A percentile compares a stretch with the other conserved stretches of the same genome.
Evolutionary conservation across 2,797 vertebrate species (phyloP).

Genomic region (Coranthus polyacanthus): DNA sequence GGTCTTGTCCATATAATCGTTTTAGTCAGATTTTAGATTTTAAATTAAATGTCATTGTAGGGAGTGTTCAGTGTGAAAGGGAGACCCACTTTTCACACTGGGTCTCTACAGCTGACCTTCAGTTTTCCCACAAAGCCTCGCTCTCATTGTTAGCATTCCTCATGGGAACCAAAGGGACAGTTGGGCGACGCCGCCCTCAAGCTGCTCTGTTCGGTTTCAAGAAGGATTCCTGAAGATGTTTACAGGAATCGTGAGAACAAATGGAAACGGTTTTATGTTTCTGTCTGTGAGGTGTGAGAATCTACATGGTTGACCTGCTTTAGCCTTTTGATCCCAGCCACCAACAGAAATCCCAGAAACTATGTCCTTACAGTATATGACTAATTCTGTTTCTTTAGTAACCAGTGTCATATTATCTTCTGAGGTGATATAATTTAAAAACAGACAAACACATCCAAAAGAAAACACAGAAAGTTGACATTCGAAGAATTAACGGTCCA

Average conservation of each 20-base stretch:
- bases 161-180: slow-evolving; percentile 25
- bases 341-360: neutral
- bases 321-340: neutral
- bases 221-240: slow-evolving; percentile 38
- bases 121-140: slow-evolving; percentile 36
- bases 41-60: neutral
- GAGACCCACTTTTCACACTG: slow-evolving; percentile 38
- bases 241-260: slow-evolving; percentile 18
- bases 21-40: neutral
- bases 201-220: slow-evolving; percentile 18
- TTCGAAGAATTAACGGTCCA: too few relatives aligned
- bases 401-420: too few relatives aligned
- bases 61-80: slow-evolving; percentile 15
- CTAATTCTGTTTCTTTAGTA: too few relatives aligned
- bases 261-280: slow-evolving; percentile 35
- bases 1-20: neutral
- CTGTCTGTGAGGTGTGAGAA: slow-evolving; percentile 8
- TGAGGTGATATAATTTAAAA: too few relatives aligned
- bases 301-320: neutral
- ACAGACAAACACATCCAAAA: too few relatives aligned
- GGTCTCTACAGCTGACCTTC: slow-evolving; percentile 35
- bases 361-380: slow-evolving; percentile 1
- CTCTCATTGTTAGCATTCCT: slow-evolving; percentile 55
- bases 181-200: neutral
- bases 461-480: too few relatives aligned